Evolutionary conservation across 2,113 vertebrate species (phyloP).

Genomic region (Herpetotheres cachinnans): DNA sequence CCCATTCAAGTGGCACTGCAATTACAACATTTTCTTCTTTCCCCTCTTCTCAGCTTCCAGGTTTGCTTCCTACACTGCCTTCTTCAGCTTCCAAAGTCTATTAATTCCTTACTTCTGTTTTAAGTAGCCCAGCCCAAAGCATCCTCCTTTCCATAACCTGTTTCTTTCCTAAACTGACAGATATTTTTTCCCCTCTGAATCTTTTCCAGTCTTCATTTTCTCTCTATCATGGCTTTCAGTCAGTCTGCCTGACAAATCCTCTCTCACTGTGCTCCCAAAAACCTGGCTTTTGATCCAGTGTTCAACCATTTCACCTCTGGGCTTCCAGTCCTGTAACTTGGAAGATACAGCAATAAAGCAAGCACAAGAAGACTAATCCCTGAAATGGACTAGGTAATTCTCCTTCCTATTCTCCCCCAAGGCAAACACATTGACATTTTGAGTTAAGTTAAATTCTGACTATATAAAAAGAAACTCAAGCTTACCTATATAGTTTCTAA

Average conservation of each 20-base stretch:
- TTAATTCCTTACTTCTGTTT: not conserved
- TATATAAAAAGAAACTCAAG: constrained; percentile 23
- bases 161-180: not conserved
- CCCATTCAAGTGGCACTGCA: not conserved
- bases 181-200: not conserved
- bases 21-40: not conserved
- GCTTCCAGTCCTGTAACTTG: constrained; percentile 27
- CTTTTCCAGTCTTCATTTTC: constrained; percentile 13
- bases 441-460: constrained; percentile 31
- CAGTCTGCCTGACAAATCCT: not conserved
- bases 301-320: constrained; percentile 37
- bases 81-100: not conserved
- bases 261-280: not conserved
- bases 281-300: constrained; percentile 2
- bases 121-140: not conserved
- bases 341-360: constrained; percentile 15
- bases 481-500: constrained; percentile 16
- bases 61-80: not conserved
- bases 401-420: constrained; percentile 15
- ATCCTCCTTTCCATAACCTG: not conserved
- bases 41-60: not conserved
- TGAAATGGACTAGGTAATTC: constrained; percentile 35
- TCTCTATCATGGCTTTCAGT: not conserved
- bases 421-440: constrained; percentile 33
- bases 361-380: constrained; percentile 41